These are phyloP conservation scores for Agrochola circellaris DNA, from an alignment of 2,888 invertebrate species.

Conservation along the genomic window DNA sequence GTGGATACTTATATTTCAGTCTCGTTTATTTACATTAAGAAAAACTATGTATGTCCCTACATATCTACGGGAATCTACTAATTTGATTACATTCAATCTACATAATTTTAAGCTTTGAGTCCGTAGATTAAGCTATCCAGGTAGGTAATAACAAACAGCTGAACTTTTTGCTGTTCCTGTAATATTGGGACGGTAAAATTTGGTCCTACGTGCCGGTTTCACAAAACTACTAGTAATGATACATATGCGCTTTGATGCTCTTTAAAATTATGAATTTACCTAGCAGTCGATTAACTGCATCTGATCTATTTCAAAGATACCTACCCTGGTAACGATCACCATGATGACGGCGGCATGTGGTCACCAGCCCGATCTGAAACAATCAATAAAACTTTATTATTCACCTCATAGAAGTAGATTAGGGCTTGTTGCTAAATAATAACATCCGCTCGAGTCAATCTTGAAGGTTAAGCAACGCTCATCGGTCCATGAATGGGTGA, in stretches of 20 bases:
- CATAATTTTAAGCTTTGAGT: no score
- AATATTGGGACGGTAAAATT: not conserved
- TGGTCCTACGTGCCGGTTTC: conserved; percentile 6
- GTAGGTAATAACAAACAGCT: not conserved
- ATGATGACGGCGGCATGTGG: conserved; percentile 92
- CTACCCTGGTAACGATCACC: conserved; percentile 95
- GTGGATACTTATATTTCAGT: conserved; percentile 2
- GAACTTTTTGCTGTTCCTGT: not conserved
- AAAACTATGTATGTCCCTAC: no score
- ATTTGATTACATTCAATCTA: not conserved
- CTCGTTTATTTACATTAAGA: conserved; percentile 37
- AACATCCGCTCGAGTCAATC: no score
- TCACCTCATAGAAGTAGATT: not conserved
- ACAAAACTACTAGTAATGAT: not conserved
- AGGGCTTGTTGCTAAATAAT: no score
- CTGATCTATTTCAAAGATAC: conserved; percentile 67
- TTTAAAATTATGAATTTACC: not conserved
- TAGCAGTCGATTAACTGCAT: not conserved
- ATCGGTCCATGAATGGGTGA: no score
- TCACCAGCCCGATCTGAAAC: conserved; percentile 87
- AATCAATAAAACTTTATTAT: conserved; percentile 45
- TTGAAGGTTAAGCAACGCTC: no score
- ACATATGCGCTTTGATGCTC: not conserved
- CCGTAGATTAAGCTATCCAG: no score
- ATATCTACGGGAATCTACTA: no score